phyloP scores from a whole-genome alignment of 2,888 invertebrate genomes.

The Corbicula japonica region DNA sequence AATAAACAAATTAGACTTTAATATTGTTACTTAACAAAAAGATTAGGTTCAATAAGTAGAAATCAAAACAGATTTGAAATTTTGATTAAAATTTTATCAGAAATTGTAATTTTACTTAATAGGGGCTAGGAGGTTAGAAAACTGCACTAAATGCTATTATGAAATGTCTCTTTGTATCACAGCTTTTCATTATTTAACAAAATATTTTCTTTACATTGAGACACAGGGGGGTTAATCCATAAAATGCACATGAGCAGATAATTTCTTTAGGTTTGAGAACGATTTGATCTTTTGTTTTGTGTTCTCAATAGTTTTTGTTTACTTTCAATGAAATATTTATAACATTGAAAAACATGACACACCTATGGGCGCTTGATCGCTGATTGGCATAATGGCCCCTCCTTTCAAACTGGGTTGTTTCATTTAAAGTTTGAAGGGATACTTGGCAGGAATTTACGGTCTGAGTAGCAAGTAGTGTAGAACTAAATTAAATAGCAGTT shows the following conservation, averaged over 20 bases:
- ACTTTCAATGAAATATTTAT: no score
- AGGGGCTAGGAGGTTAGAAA: conserved; percentile 17
- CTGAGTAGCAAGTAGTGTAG: no score
- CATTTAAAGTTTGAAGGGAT: no score
- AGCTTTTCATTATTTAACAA: conserved; percentile 26
- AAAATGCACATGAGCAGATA: neutral
- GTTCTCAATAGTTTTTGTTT: no score
- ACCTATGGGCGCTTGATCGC: no score
- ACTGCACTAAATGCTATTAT: conserved; percentile 29
- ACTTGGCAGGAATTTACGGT: no score
- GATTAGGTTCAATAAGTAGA: conserved; percentile 22
- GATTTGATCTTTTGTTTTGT: no score
- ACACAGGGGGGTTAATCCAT: neutral
- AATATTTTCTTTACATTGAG: conserved; percentile 25
- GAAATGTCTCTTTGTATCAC: conserved; percentile 12
- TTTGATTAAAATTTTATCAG: conserved; percentile 26
- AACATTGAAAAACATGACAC: no score
- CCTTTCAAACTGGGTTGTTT: no score
- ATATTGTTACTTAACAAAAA: conserved; percentile 14
- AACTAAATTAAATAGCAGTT: no score
- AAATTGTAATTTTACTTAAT: conserved; percentile 32
- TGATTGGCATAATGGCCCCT: no score
- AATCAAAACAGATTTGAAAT: conserved; percentile 29
- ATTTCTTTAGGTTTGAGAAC: no score
- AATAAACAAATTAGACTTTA: conserved; percentile 36